phyloP scores from a whole-genome alignment of 92 coral and sea anemone genomes.

The Actinostola sp. region DNA sequence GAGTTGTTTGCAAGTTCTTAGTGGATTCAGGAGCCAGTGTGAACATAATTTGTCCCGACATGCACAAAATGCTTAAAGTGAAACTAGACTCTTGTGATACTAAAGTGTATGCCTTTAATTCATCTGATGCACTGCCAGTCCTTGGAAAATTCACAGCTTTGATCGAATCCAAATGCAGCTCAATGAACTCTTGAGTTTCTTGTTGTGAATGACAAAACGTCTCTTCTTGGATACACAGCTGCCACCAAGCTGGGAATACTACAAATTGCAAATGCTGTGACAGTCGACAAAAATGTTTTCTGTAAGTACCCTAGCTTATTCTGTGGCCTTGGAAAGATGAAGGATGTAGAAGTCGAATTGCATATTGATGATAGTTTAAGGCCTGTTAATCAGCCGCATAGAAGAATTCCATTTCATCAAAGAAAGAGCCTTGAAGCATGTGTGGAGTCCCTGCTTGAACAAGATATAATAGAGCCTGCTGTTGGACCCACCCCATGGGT shows the following conservation, averaged over 20 bases:
- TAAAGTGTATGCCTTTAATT: conserved; percentile 40
- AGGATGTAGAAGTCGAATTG: conserved; percentile 51
- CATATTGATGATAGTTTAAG: conserved; percentile 59
- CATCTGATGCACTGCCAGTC: conserved; percentile 16
- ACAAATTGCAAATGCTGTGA: conserved; percentile 43
- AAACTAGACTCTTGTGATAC: conserved; percentile 22
- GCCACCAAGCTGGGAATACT: conserved; percentile 32
- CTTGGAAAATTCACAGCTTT: conserved; percentile 33
- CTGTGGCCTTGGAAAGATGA: conserved; percentile 66
- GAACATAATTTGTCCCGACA: conserved; percentile 27
- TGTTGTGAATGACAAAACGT: conserved; percentile 38
- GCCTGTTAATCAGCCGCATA: conserved; percentile 49
- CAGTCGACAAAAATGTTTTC: conserved; percentile 28
- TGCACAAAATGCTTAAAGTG: conserved; percentile 9
- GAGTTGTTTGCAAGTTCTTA: conserved; percentile 24
- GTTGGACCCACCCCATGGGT: conserved; percentile 64
- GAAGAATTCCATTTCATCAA: conserved; percentile 58
- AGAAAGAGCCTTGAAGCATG: conserved; percentile 44
- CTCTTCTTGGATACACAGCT: conserved; percentile 51
- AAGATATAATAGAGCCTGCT: conserved; percentile 50
- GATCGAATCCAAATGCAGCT: conserved; percentile 6
- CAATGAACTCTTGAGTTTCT: conserved; percentile 18
- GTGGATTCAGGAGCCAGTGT: conserved; percentile 58
- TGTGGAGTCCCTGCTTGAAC: conserved; percentile 23
- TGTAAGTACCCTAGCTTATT: conserved; percentile 31